A percentile compares a stretch with the other conserved stretches of the same genome.
Conservation (phyloP, 2,113 vertebrate genomes). For the Hyperopisus bebe region DNA sequence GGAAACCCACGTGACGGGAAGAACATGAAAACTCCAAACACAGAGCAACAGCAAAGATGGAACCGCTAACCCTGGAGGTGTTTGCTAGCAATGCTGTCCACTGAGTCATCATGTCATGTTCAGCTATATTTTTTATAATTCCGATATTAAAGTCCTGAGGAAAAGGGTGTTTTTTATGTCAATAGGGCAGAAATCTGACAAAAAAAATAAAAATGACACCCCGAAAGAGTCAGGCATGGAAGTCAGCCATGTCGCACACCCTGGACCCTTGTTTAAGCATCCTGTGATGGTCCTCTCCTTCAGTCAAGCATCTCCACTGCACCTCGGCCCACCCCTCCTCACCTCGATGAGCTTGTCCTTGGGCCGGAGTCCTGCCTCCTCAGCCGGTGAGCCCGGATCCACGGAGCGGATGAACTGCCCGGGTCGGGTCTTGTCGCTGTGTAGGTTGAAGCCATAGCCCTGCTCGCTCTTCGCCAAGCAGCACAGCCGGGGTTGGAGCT, state of each 20-base stretch:
- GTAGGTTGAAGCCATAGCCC: conserved; percentile 92
- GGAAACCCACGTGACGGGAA: neutral
- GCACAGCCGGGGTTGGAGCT: conserved; percentile 78
- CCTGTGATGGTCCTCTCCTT: neutral
- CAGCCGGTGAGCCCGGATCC: conserved; percentile 71
- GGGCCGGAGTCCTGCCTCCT: conserved; percentile 67
- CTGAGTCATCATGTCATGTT: neutral
- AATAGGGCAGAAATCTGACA: neutral
- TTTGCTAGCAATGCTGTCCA: neutral
- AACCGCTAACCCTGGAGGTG: neutral
- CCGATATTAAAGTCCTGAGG: neutral
- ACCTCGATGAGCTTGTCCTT: conserved; percentile 88
- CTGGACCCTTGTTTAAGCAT: neutral
- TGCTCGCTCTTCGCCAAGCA: conserved; percentile 68
- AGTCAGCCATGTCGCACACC: neutral
- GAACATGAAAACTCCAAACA: neutral
- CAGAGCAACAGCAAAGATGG: too few species aligned
- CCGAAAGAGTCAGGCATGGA: neutral
- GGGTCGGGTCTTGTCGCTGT: conserved; percentile 72
- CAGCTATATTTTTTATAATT: neutral
- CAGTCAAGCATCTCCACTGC: neutral
- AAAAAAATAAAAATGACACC: neutral
- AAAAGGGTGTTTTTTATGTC: neutral
- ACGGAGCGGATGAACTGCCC: conserved; percentile 89
- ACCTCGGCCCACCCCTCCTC: neutral